Evolutionary conservation across 2,888 invertebrate genomes (phyloP).

Genomic region (Synergus japonicus): DNA sequence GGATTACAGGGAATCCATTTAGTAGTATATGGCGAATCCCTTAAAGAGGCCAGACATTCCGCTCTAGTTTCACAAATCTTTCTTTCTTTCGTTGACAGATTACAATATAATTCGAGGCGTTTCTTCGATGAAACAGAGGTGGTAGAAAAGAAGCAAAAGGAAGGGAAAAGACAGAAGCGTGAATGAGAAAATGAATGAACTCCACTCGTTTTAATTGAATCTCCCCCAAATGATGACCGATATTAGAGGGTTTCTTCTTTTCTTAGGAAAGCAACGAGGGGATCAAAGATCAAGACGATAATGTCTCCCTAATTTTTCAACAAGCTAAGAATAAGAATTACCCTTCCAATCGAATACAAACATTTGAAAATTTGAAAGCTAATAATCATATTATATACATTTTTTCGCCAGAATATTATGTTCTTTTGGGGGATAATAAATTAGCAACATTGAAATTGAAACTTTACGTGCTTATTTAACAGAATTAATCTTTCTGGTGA

Average conservation of each 20-base stretch:
- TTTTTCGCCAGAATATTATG: not conserved
- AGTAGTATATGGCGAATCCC: conserved; percentile 58
- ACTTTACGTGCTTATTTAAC: conserved; percentile 25
- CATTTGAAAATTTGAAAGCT: not conserved
- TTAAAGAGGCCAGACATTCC: conserved; percentile 52
- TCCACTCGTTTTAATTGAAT: conserved; percentile 48
- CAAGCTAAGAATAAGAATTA: not conserved
- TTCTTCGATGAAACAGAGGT: conserved; percentile 21
- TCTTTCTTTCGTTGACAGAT: conserved; percentile 60
- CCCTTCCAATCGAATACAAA: not conserved
- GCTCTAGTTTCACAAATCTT: conserved; percentile 50
- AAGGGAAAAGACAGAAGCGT: not conserved
- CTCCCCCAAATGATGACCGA: conserved; percentile 40
- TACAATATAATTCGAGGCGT: conserved; percentile 58
- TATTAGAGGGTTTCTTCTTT: not conserved
- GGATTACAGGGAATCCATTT: conserved; percentile 69
- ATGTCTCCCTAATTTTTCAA: not conserved
- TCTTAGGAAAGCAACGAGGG: not conserved
- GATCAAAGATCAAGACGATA: not conserved
- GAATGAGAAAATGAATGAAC: conserved; percentile 50
- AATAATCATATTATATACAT: not conserved
- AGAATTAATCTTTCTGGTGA: conserved; percentile 29
- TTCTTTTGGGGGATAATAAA: not conserved
- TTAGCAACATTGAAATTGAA: conserved; percentile 14
- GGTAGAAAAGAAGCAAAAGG: conserved; percentile 14